Evolutionary conservation across 2,888 invertebrate species (phyloP), one percentile per base, ranked within the genome.

Genomic region (Rhaphigaster nebulosa): DNA sequence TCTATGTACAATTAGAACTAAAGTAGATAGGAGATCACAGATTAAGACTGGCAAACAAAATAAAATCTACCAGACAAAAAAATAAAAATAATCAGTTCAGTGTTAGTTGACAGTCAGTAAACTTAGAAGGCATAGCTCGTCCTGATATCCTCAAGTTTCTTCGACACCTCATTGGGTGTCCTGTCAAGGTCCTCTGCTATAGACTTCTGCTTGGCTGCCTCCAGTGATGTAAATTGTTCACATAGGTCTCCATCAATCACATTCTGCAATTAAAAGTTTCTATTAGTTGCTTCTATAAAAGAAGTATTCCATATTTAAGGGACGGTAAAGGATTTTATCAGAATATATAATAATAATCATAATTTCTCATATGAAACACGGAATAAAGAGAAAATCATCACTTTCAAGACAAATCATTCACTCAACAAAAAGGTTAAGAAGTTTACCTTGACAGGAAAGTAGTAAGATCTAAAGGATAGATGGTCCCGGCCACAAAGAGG

Each of bases 191-290:
- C 99, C 87, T 97, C 96, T 0, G 99, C 97, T 91, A 99, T 99
- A 92, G 97, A 97, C 93, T 98, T 98, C 94, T 99, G 99, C 94
- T 99, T 99, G 0, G 95, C 94, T 0, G 97, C 96, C 93, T 99
- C 99, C 93, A 99, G 95, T 0, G 99, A 98, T 94, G 98, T 98
- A 94, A 98, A 99, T 94, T 99, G 99, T 94, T 99, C 99, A 94
- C 99, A 99, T 88, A 99, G 95, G 94, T 99, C 99, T 6, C 99
- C 99, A 94, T 99, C 99, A 92, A 99, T 97, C 1, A 99, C 98
- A 95, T 98, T 99, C 96, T 98, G 95, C 18, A 95, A 95, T 93
- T 94, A 15, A 1, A 76, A 65, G 20, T 6, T 34, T 0, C 6
- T 76, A 76, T 76, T 34, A 76, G 23, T 76, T 13, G 2, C 23